Base-by-base conservation (phyloP, 2,113 vertebrate genomes). In the Scopus umbretta region DNA sequence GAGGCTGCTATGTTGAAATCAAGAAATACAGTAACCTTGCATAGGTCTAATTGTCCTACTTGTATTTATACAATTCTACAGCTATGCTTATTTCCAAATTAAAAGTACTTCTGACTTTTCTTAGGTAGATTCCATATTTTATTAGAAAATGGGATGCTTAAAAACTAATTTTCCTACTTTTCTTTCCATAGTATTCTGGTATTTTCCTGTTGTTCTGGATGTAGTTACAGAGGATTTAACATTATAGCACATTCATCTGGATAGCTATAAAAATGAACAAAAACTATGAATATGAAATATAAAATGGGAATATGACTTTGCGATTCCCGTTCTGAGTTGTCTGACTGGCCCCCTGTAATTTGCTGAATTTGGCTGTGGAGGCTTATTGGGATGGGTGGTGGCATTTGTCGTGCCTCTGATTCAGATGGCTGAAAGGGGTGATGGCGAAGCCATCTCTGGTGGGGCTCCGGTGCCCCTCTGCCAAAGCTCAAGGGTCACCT, bases 401-500 rank as follows among this genome's bases (percentile, higher is more conserved):
- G 27, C 9, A 13, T 68, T 62, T 86, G 36, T 36, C 3, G 0
- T 40, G 27, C 27, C 61, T 86, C 23, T 70, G 66, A 70, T 36
- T 17, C 62, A 43, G 40, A 10, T 34, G 32, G 26, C 32, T 2
- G 1, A 67, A 58, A 0, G 3, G 15, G 7, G 27, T 23, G 16
- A 45, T 45, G 55, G 18, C 17, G 16, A 83, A 90, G 8, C 27
- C 16, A 36, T 36, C 21, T 79, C 40, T 21, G 0, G 0, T 30
- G 43, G 20, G n/a, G 14, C 19, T 55, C 45, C 5, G 0, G 3
- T 34, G 23, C 59, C 36, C 10, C 12, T 52, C n/a, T 62, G 30
- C n/a, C 12, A 68, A 66, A 79, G 5, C n/a, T 66, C 38, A 38
- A 16, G 47, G n/a, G 9, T 72, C 55, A 14, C 13, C 74, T 59